These are phyloP conservation scores for Setipinna tenuifilis DNA, from an alignment of 2,797 vertebrate species.

Conservation along the genomic window DNA sequence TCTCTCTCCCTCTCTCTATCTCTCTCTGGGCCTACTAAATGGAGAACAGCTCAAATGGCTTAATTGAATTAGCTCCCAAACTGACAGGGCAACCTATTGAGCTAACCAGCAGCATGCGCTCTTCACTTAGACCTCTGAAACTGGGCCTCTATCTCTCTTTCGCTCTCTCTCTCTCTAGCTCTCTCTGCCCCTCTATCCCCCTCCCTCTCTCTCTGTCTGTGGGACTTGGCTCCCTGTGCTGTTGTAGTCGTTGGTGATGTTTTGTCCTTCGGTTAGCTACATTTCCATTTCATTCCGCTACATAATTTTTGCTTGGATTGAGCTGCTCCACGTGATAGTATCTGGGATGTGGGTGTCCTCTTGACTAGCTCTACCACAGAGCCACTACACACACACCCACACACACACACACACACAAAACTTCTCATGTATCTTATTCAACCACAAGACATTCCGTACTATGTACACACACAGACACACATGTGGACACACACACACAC, in stretches of 20 bases:
- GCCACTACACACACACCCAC: neutral
- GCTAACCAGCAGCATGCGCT: neutral
- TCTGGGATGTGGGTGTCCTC: neutral
- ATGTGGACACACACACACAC: conserved; percentile 23
- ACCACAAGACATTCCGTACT: neutral
- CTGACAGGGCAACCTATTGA: conserved; percentile 22
- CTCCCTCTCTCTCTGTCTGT: neutral
- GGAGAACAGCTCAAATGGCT: conserved; percentile 27
- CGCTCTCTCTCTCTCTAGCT: no score
- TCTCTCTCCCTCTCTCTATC: neutral
- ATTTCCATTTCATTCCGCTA: neutral
- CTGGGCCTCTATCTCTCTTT: no score
- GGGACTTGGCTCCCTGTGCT: neutral
- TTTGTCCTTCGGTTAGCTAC: neutral
- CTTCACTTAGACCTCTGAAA: conserved; percentile 2
- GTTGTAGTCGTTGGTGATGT: neutral
- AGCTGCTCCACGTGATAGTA: neutral
- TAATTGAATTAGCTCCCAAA: conserved; percentile 39
- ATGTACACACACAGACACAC: neutral
- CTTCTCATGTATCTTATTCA: neutral
- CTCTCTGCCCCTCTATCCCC: no score
- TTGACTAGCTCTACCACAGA: neutral
- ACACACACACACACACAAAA: neutral
- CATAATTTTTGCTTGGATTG: neutral
- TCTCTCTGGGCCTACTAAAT: neutral